Percentiles rank a stretch among this genome's conserved stretches.
These are phyloP conservation scores for Gortyna flavago DNA, from an alignment of 2,888 invertebrate species.

Conservation along the genomic window DNA sequence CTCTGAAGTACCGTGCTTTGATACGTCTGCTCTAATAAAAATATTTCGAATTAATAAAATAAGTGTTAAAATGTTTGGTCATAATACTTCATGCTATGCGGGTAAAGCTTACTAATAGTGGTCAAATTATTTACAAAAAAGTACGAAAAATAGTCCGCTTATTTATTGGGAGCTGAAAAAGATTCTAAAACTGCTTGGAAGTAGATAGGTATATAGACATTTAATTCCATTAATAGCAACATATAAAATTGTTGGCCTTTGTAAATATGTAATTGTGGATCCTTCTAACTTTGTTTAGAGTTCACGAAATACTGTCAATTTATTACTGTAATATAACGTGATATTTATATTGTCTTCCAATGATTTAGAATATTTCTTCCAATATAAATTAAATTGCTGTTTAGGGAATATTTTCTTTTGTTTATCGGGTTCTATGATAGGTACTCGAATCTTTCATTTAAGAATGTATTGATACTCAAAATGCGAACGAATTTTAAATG, in stretches of 20 bases:
- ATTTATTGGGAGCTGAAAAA: conserved; percentile 8
- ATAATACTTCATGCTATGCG: conserved; percentile 9
- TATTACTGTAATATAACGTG: conserved; percentile 44
- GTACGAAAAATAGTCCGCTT: neutral
- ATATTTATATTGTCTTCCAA: conserved; percentile 62
- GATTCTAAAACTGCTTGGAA: conserved; percentile 5
- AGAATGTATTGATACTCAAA: conserved; percentile 14
- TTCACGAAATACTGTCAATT: conserved; percentile 53
- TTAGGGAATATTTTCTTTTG: neutral
- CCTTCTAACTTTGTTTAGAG: conserved; percentile 1
- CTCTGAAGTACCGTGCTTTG: conserved; percentile 36
- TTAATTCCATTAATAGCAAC: neutral
- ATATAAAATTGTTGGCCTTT: neutral
- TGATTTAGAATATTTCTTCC: conserved; percentile 35
- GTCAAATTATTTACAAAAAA: neutral
- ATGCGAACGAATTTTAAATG: conserved; percentile 22
- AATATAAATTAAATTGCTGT: conserved; percentile 17
- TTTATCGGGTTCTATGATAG: conserved; percentile 7
- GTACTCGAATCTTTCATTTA: conserved; percentile 1
- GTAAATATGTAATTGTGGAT: conserved; percentile 32
- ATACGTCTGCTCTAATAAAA: conserved; percentile 1
- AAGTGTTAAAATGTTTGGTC: conserved; percentile 34
- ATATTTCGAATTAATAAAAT: conserved; percentile 20
- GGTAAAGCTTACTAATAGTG: neutral
- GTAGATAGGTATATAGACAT: neutral